These are phyloP conservation scores for Pseudolaguvia tuberculata DNA, from an alignment of 2,113 vertebrate species.

Conservation along the genomic window DNA sequence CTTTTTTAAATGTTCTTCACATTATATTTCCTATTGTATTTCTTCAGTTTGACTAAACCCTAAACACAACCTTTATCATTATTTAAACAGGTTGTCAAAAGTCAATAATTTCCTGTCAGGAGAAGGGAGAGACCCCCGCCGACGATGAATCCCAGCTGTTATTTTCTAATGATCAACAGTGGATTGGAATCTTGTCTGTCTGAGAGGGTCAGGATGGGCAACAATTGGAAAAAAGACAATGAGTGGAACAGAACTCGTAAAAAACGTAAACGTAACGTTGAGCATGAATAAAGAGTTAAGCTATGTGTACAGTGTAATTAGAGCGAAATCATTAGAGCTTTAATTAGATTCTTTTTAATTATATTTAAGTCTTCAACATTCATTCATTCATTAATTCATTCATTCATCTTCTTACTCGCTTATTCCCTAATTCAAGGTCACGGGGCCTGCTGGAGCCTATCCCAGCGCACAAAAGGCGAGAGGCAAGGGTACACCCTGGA, in stretches of 20 bases:
- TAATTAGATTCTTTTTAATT: conserved; percentile 50
- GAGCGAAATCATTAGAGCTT: conserved; percentile 40
- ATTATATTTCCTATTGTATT: conserved; percentile 13
- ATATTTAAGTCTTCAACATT: conserved; percentile 1
- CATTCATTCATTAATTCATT: no score
- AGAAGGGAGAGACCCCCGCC: conserved; percentile 15
- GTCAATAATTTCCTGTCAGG: conserved; percentile 47
- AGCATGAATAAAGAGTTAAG: conserved; percentile 23
- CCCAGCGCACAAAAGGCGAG: no score
- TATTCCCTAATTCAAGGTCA: no score
- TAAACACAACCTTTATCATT: conserved; percentile 60
- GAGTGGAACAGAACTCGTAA: conserved; percentile 34
- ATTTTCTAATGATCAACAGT: conserved; percentile 45
- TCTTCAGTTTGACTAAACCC: conserved; percentile 16
- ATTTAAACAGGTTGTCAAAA: conserved; percentile 66
- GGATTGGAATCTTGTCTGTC: conserved; percentile 32
- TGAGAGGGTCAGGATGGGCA: conserved; percentile 1
- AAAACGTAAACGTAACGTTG: conserved; percentile 42
- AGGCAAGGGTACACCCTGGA: no score
- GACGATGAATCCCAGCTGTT: conserved; percentile 45
- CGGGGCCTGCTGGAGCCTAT: no score
- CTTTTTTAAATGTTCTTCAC: no score
- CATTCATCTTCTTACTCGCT: no score
- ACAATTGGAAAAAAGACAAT: conserved; percentile 2
- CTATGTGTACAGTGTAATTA: conserved; percentile 60